Evolutionary conservation across 2,797 vertebrate genomes (phyloP).

Genomic region (Ptychadena robeensis): DNA sequence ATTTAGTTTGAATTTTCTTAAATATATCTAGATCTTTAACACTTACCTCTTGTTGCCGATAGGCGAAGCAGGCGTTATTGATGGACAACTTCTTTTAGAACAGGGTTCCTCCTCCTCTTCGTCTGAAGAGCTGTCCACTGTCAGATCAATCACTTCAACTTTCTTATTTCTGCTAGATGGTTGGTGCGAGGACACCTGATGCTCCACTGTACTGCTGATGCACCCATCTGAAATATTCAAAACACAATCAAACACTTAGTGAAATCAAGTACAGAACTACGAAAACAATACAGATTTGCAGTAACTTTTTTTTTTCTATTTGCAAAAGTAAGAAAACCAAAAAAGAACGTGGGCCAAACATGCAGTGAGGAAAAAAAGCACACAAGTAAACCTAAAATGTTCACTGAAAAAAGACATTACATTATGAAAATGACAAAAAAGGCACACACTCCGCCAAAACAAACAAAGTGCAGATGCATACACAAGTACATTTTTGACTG

Average conservation of each 20-base stretch:
- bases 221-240: constrained; percentile 76
- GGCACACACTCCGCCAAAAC: no score
- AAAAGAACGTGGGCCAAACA: no score
- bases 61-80: constrained; percentile 88
- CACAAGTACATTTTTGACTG: no score
- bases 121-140: constrained; percentile 94
- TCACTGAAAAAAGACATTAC: no score
- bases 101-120: constrained; percentile 92
- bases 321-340: no score
- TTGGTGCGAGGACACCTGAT: constrained; percentile 77
- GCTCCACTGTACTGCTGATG: constrained; percentile 83
- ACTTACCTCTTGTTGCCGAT: constrained; percentile 90
- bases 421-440: no score
- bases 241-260: not conserved
- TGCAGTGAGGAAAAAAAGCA: no score
- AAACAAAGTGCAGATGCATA: no score
- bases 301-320: no score
- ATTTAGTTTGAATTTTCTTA: not conserved
- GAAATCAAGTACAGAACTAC: no score
- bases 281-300: no score
- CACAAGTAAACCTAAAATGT: no score
- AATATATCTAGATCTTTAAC: not conserved
- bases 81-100: constrained; percentile 89
- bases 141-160: constrained; percentile 95
- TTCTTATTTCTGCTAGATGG: constrained; percentile 84